A percentile compares a stretch with the other conserved stretches of the same genome.
Evolutionary conservation across 2,113 vertebrate genomes (phyloP).

Genomic region (Myrmophylax atrothorax): DNA sequence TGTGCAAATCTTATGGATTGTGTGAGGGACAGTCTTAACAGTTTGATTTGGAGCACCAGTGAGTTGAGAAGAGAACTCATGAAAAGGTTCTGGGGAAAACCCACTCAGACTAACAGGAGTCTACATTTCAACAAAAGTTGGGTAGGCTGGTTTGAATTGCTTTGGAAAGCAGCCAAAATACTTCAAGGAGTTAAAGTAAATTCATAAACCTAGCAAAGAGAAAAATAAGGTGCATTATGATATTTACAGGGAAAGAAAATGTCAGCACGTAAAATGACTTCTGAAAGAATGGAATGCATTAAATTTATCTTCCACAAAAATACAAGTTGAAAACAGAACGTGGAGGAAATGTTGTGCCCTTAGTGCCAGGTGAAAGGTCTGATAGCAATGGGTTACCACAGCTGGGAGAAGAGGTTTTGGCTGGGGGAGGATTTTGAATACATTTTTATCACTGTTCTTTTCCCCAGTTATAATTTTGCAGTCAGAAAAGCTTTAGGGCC

Average conservation of each 20-base stretch:
- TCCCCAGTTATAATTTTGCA: background rate
- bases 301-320: background rate
- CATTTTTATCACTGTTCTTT: background rate
- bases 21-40: background rate
- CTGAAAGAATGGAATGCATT: background rate
- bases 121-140: background rate
- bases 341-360: fast-evolving
- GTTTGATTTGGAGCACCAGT: background rate
- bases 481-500: background rate
- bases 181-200: constrained; percentile 3
- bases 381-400: background rate
- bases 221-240: background rate
- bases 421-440: background rate
- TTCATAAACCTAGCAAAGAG: background rate
- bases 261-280: background rate
- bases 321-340: background rate
- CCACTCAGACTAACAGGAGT: background rate
- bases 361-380: background rate
- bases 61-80: background rate
- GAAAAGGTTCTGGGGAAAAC: background rate
- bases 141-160: background rate
- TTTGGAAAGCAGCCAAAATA: background rate
- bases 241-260: background rate
- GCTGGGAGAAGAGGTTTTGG: background rate
- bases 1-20: background rate